Percentiles rank a stretch among this genome's conserved stretches.
phyloP scores from a whole-genome alignment of 1,140 invertebrate genomes.

The Odontomachus brunneus region DNA sequence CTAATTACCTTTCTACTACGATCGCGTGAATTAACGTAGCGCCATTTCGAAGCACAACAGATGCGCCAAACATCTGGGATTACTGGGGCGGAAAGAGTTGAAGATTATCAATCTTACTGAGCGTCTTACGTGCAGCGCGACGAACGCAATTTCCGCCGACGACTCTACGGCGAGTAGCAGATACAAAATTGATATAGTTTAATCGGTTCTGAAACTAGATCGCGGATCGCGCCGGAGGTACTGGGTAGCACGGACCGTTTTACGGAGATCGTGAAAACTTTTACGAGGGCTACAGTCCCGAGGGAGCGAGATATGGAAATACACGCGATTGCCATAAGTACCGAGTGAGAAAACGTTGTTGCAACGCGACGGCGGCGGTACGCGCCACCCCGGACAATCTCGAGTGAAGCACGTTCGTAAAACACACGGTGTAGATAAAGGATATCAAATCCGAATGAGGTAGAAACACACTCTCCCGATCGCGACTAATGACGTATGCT shows the following conservation, averaged over 20 bases:
- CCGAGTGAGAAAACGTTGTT: conserved; percentile 36
- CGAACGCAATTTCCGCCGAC: conserved; percentile 49
- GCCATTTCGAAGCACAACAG: background rate
- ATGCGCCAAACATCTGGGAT: background rate
- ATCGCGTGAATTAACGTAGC: background rate
- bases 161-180: conserved; percentile 42
- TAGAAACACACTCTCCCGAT: background rate
- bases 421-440: conserved; percentile 28
- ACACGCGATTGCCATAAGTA: conserved; percentile 46
- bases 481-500: conserved; percentile 24
- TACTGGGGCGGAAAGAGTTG: conserved; percentile 33
- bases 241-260: conserved; percentile 34
- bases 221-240: conserved; percentile 31
- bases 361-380: background rate
- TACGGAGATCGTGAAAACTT: conserved; percentile 50
- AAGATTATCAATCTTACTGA: conserved; percentile 53
- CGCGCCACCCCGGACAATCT: conserved; percentile 21
- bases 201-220: conserved; percentile 57
- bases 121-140: conserved; percentile 18
- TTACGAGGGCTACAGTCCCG: conserved; percentile 36
- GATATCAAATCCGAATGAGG: conserved; percentile 20
- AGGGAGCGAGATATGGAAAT: conserved; percentile 54
- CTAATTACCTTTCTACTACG: too few relatives aligned
- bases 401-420: conserved; percentile 29
- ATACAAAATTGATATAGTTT: conserved; percentile 62